Evolutionary conservation across 2,113 vertebrate genomes (phyloP).

Genomic region (Entosphenus tridentatus): DNA sequence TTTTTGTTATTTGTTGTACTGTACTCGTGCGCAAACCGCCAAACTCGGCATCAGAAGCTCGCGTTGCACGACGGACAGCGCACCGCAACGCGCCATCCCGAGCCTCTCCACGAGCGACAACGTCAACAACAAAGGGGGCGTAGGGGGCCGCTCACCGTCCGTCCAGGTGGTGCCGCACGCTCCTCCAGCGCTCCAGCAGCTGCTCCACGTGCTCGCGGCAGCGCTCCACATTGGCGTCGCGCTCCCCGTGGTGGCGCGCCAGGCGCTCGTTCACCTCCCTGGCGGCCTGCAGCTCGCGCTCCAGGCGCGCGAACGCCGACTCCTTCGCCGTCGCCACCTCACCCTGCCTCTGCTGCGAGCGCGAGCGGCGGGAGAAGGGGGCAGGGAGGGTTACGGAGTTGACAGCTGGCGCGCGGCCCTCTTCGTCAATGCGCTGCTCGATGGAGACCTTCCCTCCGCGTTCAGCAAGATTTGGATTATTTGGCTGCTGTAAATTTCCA

Average conservation of each 20-base stretch:
- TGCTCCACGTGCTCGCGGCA: conserved; percentile 40
- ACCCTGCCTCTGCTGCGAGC: conserved; percentile 34
- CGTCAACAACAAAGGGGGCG: too few species aligned
- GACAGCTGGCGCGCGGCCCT: too few species aligned
- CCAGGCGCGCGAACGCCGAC: conserved; percentile 42
- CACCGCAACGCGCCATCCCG: too few species aligned
- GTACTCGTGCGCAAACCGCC: too few species aligned
- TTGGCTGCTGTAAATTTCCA: too few species aligned
- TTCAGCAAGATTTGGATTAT: too few species aligned
- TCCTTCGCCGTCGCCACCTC: conserved; percentile 40
- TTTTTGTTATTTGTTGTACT: too few species aligned
- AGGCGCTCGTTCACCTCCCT: conserved; percentile 43
- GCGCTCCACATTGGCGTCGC: conserved; percentile 56
- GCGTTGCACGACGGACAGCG: too few species aligned
- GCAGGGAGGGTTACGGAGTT: background rate
- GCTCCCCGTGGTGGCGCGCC: conserved; percentile 48
- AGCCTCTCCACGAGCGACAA: too few species aligned
- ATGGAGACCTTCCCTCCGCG: too few species aligned
- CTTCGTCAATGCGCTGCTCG: too few species aligned
- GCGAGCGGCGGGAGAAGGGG: conserved; percentile 1
- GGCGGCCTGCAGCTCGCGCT: conserved; percentile 43
- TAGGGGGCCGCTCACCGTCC: conserved; percentile 22
- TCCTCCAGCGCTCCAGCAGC: conserved; percentile 72
- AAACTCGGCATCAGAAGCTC: too few species aligned
- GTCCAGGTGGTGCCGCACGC: conserved; percentile 44